phyloP scores from a whole-genome alignment of 2,797 vertebrate species.

The Anguilla megastoma region DNA sequence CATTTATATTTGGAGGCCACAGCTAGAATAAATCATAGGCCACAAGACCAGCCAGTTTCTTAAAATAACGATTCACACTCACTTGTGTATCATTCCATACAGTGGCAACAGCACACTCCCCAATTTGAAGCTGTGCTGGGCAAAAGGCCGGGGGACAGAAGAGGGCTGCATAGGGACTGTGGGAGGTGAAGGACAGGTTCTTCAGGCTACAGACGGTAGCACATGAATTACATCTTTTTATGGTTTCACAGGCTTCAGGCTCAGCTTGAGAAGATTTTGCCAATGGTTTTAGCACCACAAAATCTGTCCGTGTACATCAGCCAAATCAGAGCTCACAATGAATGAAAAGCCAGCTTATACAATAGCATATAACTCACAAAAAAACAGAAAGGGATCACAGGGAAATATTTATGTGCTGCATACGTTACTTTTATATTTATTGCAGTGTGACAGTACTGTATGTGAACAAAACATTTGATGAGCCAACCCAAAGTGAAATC shows the following conservation, averaged over 20 bases:
- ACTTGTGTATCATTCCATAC: not conserved
- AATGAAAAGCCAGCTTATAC: not conserved
- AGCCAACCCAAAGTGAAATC: not conserved
- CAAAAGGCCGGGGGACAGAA: not conserved
- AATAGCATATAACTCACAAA: not conserved
- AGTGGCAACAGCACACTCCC: not conserved
- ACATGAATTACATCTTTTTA: not conserved
- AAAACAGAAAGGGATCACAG: not conserved
- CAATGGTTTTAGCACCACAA: not conserved
- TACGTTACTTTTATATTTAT: not conserved
- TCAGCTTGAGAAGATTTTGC: not conserved
- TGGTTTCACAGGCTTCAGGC: not conserved
- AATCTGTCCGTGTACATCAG: slow-evolving; percentile 6
- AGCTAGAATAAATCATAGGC: slow-evolving; percentile 18
- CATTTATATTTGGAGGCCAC: not conserved
- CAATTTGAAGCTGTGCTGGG: not conserved
- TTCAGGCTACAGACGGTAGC: slow-evolving; percentile 4
- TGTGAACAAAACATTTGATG: not conserved
- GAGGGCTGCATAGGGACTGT: not conserved
- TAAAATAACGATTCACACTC: not conserved
- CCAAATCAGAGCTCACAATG: not conserved
- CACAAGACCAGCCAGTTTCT: slow-evolving; percentile 15
- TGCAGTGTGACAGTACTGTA: not conserved
- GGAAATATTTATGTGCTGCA: not conserved
- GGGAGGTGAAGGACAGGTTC: not conserved